Percentiles rank a stretch among this genome's conserved stretches.
Conservation (phyloP, 2,113 vertebrate species). For the Glaucidium brasilianum region DNA sequence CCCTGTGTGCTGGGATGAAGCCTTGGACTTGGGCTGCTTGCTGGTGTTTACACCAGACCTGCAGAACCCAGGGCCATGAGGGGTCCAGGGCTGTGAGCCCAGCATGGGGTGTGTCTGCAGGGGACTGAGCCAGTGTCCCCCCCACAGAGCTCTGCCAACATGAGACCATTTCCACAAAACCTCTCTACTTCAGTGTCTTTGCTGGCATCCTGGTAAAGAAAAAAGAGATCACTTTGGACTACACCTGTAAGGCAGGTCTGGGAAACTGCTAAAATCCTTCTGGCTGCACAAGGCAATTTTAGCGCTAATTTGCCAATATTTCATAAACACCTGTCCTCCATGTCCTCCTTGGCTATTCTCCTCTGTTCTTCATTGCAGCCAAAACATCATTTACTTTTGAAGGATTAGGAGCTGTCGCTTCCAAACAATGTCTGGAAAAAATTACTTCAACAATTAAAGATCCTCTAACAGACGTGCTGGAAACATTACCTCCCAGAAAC, state of each 20-base stretch:
- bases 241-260: not conserved
- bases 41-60: fast-evolving
- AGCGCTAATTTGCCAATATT: not conserved
- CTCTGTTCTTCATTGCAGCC: not conserved
- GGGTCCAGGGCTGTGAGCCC: not conserved
- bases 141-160: fast-evolving
- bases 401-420: not conserved
- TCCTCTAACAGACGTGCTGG: not conserved
- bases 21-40: not conserved
- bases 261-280: not conserved
- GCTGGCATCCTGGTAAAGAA: not conserved
- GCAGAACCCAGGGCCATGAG: fast-evolving
- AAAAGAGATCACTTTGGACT: not conserved
- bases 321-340: not conserved
- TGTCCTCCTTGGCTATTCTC: not conserved
- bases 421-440: not conserved
- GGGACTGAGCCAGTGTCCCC: not conserved
- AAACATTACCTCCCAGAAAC: not conserved
- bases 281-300: not conserved
- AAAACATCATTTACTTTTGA: not conserved
- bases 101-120: fast-evolving
- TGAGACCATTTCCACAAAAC: not conserved
- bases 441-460: not conserved
- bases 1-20: fast-evolving
- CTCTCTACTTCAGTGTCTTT: not conserved